Evolutionary conservation across 1,140 invertebrate genomes (phyloP).

Genomic region (Apis florea): DNA sequence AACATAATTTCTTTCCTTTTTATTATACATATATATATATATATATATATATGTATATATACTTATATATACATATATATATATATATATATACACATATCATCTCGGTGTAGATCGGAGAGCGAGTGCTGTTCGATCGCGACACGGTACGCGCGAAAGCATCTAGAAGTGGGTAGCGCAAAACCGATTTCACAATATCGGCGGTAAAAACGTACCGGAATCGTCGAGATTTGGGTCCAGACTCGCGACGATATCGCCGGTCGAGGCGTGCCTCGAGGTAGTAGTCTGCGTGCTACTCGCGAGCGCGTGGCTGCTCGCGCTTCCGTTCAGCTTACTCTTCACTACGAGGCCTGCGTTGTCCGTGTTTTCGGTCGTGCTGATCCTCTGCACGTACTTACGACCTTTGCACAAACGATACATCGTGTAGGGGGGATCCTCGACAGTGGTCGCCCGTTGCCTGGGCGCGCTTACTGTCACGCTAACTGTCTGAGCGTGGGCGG

Average conservation of each 20-base stretch:
- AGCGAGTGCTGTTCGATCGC: slow-evolving; percentile 22
- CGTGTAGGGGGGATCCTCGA: slow-evolving; percentile 73
- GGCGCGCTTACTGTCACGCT: slow-evolving; percentile 67
- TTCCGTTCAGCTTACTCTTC: slow-evolving; percentile 78
- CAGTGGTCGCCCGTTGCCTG: slow-evolving; percentile 68
- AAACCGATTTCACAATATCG: slow-evolving; percentile 81
- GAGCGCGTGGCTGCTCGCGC: slow-evolving; percentile 77
- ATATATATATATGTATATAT: no score
- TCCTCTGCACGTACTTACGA: slow-evolving; percentile 74
- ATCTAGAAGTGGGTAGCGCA: slow-evolving; percentile 78
- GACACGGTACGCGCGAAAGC: slow-evolving; percentile 24
- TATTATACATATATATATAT: no score
- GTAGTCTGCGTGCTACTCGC: slow-evolving; percentile 73
- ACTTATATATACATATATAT: no score
- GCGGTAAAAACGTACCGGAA: slow-evolving; percentile 85
- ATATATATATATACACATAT: neutral
- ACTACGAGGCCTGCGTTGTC: slow-evolving; percentile 66
- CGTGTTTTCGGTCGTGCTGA: slow-evolving; percentile 71
- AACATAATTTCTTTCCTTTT: neutral
- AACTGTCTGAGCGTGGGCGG: slow-evolving; percentile 70
- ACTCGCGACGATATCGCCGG: slow-evolving; percentile 78
- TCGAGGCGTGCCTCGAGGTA: slow-evolving; percentile 76
- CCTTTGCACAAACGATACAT: slow-evolving; percentile 76
- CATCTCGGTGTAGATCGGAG: slow-evolving; percentile 7
- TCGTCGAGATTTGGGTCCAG: slow-evolving; percentile 84